Evolutionary conservation across 1,140 invertebrate genomes (phyloP), one percentile per base, ranked within the genome.

Genomic region (Aleiodes sp.): DNA sequence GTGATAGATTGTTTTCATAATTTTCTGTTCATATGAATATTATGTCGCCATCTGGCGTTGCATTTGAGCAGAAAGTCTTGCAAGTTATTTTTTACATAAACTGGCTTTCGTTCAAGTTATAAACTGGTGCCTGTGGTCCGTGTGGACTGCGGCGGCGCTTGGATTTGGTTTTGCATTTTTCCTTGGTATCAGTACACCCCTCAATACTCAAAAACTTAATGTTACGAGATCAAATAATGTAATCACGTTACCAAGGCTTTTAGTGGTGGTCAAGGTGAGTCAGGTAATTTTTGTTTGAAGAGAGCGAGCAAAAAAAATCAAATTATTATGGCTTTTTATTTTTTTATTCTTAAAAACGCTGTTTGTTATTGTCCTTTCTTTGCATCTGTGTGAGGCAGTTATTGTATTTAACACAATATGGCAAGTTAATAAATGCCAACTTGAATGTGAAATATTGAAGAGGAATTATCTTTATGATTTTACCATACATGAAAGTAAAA

Each of bases 31-130:
- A 33, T 33, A 33, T 29, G 2, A 8, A 59, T 59, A 29, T 59
- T 29, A 59, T 33, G 28, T 0, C 28, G 56, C 56, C 56, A 59
- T 59, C 56, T 59, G 28, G 56, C 21, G 39, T 26, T 39, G 9
- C 26, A n/a, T 29, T 37, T 24, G 1, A 46, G 24, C 28, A 16
- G 6, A 24, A 31, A 33, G 26, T 46, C 10, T 64, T 24, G 31
- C 28, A 10, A 9, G 19, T 74, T 60, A 63, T 59, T 70, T 66
- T 68, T 67, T 56, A 71, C 72, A 63, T 78, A 84, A 84, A 76
- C 83, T 84, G 84, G 84, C 81, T 78, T 72, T 72, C 28, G 57
- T 73, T 71, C 78, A 80, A 78, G 66, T 79, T 64, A 73, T 84
- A 73, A 77, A 79, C 76, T 84, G 80, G 80, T 69, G 73, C 61